These are phyloP conservation scores for Strix uralensis DNA, from an alignment of 2,113 vertebrate species.

Conservation along the genomic window DNA sequence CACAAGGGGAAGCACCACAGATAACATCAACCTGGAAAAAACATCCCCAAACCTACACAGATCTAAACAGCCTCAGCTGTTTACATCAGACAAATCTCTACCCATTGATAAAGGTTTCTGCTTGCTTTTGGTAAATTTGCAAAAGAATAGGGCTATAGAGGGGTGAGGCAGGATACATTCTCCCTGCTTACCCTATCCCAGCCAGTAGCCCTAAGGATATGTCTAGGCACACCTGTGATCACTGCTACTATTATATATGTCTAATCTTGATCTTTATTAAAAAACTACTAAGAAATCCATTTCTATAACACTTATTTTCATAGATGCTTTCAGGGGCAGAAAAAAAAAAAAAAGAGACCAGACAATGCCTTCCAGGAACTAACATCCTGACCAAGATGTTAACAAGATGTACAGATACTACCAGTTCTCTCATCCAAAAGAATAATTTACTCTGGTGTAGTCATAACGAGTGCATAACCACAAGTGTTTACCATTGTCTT, in stretches of 20 bases:
- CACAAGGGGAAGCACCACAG: background rate
- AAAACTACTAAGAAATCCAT: background rate
- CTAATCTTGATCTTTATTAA: background rate
- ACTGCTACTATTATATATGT: background rate
- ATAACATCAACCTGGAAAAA: background rate
- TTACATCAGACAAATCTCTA: background rate
- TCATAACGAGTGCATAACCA: background rate
- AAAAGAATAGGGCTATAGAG: background rate
- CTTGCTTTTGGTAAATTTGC: background rate
- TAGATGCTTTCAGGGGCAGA: background rate
- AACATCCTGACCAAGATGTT: background rate
- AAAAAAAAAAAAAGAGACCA: fast-evolving
- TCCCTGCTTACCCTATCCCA: background rate
- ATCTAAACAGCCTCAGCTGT: background rate
- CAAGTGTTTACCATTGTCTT: background rate
- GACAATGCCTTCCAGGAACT: background rate
- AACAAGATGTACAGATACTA: background rate
- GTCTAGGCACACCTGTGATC: background rate
- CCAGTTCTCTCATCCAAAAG: background rate
- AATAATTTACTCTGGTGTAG: background rate
- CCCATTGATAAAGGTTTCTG: background rate
- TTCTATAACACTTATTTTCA: background rate
- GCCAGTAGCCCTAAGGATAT: background rate
- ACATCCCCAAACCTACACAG: background rate
- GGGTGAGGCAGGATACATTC: background rate